Conservation (phyloP, 2,888 invertebrate species). For the Philonicus albiceps region DNA sequence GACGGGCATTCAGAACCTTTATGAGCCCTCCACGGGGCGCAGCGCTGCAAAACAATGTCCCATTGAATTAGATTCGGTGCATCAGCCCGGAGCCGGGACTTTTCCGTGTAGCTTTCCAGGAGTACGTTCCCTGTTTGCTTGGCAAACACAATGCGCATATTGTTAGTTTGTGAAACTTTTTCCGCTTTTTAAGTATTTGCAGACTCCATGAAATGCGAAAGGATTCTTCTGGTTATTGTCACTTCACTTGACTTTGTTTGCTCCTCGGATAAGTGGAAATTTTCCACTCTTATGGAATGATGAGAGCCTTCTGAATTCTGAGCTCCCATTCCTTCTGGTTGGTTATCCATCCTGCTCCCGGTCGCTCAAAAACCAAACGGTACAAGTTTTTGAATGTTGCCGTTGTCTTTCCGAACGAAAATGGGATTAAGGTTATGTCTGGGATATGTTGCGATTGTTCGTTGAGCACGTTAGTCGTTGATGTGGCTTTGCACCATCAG, state of each 20-base stretch:
- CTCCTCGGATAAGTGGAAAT: constrained; percentile 38
- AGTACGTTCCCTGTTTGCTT: constrained; percentile 16
- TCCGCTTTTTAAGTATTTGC: constrained; percentile 41
- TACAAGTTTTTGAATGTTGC: constrained; percentile 12
- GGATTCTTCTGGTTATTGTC: constrained; percentile 39
- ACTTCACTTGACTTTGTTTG: constrained; percentile 41
- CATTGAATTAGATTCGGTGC: constrained; percentile 29
- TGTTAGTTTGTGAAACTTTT: constrained; percentile 40
- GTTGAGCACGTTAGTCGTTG: not conserved
- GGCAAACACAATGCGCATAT: constrained; percentile 35
- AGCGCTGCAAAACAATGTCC: constrained; percentile 15
- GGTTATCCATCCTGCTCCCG: not conserved
- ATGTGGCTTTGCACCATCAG: not conserved
- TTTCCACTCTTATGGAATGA: constrained; percentile 39
- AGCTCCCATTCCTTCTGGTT: not conserved
- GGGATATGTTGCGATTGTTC: constrained; percentile 24
- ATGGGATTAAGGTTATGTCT: constrained; percentile 37
- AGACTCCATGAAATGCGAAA: constrained; percentile 35
- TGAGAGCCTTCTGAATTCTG: constrained; percentile 26
- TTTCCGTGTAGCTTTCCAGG: constrained; percentile 14
- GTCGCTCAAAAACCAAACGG: not conserved
- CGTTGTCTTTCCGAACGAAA: not conserved
- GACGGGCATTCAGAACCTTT: constrained; percentile 7
- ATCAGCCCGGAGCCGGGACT: not conserved
- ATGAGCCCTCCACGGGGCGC: not conserved